Percentiles rank a stretch among this genome's conserved stretches.
These are phyloP conservation scores for Oxygymnocypris stewartii DNA, from an alignment of 2,113 vertebrate genomes.

Conservation along the genomic window DNA sequence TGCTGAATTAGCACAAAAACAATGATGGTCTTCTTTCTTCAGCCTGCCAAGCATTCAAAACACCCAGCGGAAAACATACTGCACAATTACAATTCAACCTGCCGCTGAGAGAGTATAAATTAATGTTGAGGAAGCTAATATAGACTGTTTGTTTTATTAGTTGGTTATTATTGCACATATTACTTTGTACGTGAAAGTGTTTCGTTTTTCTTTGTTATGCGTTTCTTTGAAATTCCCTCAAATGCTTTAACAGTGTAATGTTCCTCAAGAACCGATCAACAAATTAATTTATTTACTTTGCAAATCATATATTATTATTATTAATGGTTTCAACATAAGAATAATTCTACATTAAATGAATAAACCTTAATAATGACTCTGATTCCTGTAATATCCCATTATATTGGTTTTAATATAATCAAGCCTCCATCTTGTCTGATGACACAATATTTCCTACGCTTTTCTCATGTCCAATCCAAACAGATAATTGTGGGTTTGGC, in stretches of 20 bases:
- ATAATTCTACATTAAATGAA: neutral
- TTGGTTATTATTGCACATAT: neutral
- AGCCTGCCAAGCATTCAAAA: slow-evolving; percentile 52
- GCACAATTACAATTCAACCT: neutral
- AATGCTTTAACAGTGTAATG: neutral
- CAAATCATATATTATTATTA: neutral
- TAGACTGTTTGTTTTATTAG: neutral
- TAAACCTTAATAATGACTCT: neutral
- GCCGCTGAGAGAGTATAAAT: neutral
- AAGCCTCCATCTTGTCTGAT: neutral
- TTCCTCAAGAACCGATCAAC: neutral
- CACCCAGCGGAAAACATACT: slow-evolving; percentile 7
- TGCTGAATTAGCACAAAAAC: slow-evolving; percentile 62
- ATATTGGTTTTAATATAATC: slow-evolving; percentile 10
- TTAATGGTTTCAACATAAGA: neutral
- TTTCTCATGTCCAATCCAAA: slow-evolving; percentile 47
- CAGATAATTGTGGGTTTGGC: slow-evolving; percentile 45
- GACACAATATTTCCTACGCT: slow-evolving; percentile 35
- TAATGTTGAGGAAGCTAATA: neutral
- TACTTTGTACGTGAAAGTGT: neutral
- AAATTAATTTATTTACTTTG: neutral
- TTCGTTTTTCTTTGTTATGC: neutral
- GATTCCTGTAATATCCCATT: neutral
- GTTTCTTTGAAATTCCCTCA: neutral
- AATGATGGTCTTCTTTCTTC: slow-evolving; percentile 47